A percentile compares a stretch with the other conserved stretches of the same genome.
phyloP scores from a whole-genome alignment of 2,113 vertebrate species.

The Diglossa brunneiventris region DNA sequence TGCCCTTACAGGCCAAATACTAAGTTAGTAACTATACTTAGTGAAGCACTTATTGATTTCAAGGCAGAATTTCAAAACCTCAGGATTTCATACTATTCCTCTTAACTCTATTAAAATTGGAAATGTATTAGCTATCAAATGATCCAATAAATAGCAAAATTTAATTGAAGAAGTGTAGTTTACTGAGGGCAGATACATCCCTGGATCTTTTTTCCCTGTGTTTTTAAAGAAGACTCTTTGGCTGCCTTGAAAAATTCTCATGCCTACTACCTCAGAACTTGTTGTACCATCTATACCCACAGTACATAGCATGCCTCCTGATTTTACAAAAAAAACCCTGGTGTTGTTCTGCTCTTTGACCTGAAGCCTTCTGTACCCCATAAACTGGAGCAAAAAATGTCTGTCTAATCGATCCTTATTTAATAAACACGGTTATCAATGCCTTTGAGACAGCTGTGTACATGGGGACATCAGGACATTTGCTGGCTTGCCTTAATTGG shows the following conservation, averaged over 20 bases:
- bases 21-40: neutral
- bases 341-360: neutral
- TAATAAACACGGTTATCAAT: constrained; percentile 46
- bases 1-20: neutral
- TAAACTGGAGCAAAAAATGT: neutral
- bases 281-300: neutral
- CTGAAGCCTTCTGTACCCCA: neutral
- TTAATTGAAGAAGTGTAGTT: neutral
- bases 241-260: constrained; percentile 1
- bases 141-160: constrained; percentile 9
- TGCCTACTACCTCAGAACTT: neutral
- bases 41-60: neutral
- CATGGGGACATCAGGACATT: constrained; percentile 13
- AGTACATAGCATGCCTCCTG: neutral
- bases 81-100: neutral
- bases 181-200: neutral
- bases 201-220: neutral
- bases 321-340: neutral
- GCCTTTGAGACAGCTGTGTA: constrained; percentile 34
- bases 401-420: constrained; percentile 53
- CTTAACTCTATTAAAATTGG: neutral
- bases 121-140: neutral
- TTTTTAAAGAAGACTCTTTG: neutral
- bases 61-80: neutral
- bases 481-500: constrained; percentile 40